Conservation (phyloP, 30 jellyfish, hydroid and myxozoan species). For the Aurelia aurita region DNA sequence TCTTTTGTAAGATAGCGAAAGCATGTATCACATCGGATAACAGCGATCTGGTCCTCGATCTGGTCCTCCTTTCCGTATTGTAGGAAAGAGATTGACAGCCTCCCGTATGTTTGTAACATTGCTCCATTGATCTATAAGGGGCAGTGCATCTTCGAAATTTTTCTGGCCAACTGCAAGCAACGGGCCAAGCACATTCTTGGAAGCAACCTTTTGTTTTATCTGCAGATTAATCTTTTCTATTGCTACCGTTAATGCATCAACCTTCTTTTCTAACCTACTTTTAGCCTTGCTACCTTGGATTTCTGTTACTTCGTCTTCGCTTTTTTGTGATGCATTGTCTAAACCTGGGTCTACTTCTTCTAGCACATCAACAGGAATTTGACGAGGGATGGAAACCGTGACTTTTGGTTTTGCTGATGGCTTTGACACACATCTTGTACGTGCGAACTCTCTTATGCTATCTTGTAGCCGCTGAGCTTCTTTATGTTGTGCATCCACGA, state of each 20-base stretch:
- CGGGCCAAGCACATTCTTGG: not conserved
- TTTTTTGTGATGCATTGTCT: too few relatives aligned
- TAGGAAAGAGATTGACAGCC: not conserved
- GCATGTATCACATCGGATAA: constrained; percentile 29
- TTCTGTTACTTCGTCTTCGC: too few relatives aligned
- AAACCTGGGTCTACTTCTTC: not conserved
- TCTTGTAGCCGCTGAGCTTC: not conserved
- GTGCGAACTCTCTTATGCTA: too few relatives aligned
- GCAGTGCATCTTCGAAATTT: not conserved
- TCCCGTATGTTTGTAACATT: not conserved
- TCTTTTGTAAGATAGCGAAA: constrained; percentile 16
- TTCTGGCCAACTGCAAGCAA: constrained; percentile 7
- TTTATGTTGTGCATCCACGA: not conserved
- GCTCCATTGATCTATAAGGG: not conserved
- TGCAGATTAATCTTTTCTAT: not conserved
- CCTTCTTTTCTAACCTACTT: not conserved
- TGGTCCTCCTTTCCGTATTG: not conserved
- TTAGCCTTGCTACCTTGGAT: too few relatives aligned
- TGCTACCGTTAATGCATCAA: not conserved
- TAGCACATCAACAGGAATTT: not conserved
- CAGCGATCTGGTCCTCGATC: constrained; percentile 5
- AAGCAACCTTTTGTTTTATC: not conserved
- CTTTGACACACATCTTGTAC: not conserved
- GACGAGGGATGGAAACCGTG: too few relatives aligned
- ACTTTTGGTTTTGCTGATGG: not conserved